phyloP scores from a whole-genome alignment of 2,113 vertebrate species.

The Coregonus clupeaformis region DNA sequence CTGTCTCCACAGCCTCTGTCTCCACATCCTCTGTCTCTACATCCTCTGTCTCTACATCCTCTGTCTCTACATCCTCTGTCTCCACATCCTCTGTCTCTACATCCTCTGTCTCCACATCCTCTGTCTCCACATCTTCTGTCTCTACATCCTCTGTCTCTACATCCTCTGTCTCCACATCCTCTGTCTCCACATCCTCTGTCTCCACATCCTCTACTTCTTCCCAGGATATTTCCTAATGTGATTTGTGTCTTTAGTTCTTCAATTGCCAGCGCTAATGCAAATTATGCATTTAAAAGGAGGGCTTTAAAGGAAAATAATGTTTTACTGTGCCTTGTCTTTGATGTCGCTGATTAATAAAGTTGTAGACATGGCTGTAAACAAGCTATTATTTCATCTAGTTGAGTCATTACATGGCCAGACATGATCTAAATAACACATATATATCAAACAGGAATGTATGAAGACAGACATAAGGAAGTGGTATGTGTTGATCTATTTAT shows the following conservation, averaged over 20 bases:
- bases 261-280: slow-evolving; percentile 27
- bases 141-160: no score
- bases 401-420: slow-evolving; percentile 38
- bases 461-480: slow-evolving; percentile 20
- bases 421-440: slow-evolving; percentile 33
- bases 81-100: no score
- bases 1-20: no score
- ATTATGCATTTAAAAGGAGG: slow-evolving; percentile 36
- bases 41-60: no score
- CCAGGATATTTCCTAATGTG: slow-evolving; percentile 24
- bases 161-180: no score
- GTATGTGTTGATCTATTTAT: no score
- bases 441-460: slow-evolving; percentile 19
- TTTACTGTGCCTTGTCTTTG: slow-evolving; percentile 21
- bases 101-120: no score
- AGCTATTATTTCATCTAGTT: slow-evolving; percentile 25
- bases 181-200: no score
- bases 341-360: slow-evolving; percentile 41
- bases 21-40: no score
- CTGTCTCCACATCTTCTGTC: no score
- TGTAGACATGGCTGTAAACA: slow-evolving; percentile 15
- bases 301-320: slow-evolving; percentile 24
- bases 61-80: no score
- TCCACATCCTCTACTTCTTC: no score
- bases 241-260: slow-evolving; percentile 21